A percentile compares a stretch with the other conserved stretches of the same genome.
These are phyloP conservation scores for Drosophila tripunctata DNA, from an alignment of 2,888 invertebrate genomes.

Conservation along the genomic window DNA sequence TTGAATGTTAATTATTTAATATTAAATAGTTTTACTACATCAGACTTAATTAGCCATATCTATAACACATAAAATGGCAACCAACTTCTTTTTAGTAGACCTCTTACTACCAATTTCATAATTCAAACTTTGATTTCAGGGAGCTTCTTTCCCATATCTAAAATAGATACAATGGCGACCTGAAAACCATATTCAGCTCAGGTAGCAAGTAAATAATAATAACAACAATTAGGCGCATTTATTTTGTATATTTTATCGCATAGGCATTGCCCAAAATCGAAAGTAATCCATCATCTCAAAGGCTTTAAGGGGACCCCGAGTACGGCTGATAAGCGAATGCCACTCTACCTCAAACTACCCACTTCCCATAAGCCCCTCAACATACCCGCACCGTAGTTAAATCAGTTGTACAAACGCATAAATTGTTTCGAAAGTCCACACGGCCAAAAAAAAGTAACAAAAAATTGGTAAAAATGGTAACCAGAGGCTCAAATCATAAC, in stretches of 20 bases:
- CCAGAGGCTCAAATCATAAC: conserved; percentile 52
- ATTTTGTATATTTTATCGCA: conserved; percentile 64
- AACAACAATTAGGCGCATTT: conserved; percentile 69
- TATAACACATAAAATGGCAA: too few species aligned
- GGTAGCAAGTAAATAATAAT: conserved; percentile 49
- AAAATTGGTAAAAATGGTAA: conserved; percentile 11
- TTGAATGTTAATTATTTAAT: too few species aligned
- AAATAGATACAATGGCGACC: conserved; percentile 52
- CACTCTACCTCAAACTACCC: conserved; percentile 10
- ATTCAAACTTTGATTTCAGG: background rate
- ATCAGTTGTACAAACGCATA: conserved; percentile 64
- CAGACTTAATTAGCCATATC: too few species aligned
- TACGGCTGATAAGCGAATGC: conserved; percentile 56
- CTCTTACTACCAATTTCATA: background rate
- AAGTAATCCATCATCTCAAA: conserved; percentile 77
- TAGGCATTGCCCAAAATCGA: conserved; percentile 73
- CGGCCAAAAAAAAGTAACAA: conserved; percentile 22
- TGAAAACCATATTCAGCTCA: conserved; percentile 47
- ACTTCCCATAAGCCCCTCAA: background rate
- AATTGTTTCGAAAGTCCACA: conserved; percentile 65
- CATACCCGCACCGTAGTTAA: conserved; percentile 16
- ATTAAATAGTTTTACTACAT: too few species aligned
- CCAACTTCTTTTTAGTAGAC: background rate
- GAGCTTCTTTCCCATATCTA: conserved; percentile 29
- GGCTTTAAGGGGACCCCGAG: conserved; percentile 72